phyloP scores from a whole-genome alignment of 1,140 invertebrate species.

The Babylonia areolata region DNA sequence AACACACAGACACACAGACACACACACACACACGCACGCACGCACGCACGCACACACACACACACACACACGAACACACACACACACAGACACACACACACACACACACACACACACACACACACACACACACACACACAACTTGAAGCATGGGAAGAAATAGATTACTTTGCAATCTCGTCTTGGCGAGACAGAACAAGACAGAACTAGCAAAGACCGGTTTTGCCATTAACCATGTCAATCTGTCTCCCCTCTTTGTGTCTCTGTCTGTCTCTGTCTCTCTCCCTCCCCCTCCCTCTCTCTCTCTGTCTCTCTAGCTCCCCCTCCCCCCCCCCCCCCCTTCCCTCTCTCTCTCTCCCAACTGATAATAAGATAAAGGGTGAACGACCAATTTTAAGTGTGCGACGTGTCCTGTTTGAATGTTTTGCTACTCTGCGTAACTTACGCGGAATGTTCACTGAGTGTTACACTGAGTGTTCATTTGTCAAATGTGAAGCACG shows the following conservation, averaged over 20 bases:
- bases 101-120: neutral
- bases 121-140: neutral
- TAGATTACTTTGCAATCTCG: neutral
- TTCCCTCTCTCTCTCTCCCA: neutral
- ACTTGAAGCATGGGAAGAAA: neutral
- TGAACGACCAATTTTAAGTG: too few relatives aligned
- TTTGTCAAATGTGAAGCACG: too few relatives aligned
- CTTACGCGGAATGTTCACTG: too few relatives aligned
- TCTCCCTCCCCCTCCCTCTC: neutral
- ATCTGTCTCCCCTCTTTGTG: too few relatives aligned
- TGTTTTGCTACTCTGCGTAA: too few relatives aligned
- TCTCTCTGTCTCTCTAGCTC: neutral
- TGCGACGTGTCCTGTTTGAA: too few relatives aligned
- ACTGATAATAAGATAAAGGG: too few relatives aligned
- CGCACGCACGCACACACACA: too few relatives aligned
- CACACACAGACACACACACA: neutral
- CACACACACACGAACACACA: neutral
- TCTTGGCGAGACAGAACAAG: neutral
- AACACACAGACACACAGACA: neutral
- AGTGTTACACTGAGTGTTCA: too few relatives aligned
- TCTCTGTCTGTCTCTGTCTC: neutral
- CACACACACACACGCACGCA: neutral
- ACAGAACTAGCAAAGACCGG: neutral
- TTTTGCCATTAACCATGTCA: too few relatives aligned
- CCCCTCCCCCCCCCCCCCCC: neutral